Conservation (phyloP, 2,888 invertebrate genomes). For the Globia sparganii region DNA sequence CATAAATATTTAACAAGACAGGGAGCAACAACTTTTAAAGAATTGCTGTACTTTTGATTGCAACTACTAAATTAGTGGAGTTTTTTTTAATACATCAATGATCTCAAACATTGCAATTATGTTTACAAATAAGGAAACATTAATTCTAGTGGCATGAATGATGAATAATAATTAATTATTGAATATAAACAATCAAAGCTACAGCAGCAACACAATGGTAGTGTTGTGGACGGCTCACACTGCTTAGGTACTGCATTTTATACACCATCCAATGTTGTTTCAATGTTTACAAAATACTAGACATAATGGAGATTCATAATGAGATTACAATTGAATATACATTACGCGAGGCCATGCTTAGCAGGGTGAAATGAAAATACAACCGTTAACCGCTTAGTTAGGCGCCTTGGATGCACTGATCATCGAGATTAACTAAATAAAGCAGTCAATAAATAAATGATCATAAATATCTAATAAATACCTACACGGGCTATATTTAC, state of each 20-base stretch:
- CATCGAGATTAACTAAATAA: conserved; percentile 88
- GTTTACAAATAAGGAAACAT: conserved; percentile 56
- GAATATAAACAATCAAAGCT: conserved; percentile 62
- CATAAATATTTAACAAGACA: conserved; percentile 56
- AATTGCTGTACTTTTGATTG: conserved; percentile 58
- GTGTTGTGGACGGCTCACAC: conserved; percentile 64
- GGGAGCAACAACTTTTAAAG: conserved; percentile 57
- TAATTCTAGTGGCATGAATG: conserved; percentile 58
- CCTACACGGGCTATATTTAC: conserved; percentile 90
- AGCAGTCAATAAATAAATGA: conserved; percentile 91
- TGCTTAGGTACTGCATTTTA: conserved; percentile 75
- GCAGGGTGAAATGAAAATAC: conserved; percentile 88
- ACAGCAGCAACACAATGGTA: conserved; percentile 43
- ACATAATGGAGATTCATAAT: conserved; percentile 87
- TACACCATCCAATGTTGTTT: conserved; percentile 88
- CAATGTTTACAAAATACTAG: conserved; percentile 84
- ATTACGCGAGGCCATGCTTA: conserved; percentile 87
- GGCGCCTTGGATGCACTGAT: conserved; percentile 80
- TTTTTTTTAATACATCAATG: conserved; percentile 51
- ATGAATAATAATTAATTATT: conserved; percentile 60
- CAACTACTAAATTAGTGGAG: conserved; percentile 45
- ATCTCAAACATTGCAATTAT: conserved; percentile 55
- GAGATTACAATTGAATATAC: conserved; percentile 87
- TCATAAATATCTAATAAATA: conserved; percentile 91
- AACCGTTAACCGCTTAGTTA: conserved; percentile 86